Evolutionary conservation across 1,140 invertebrate species (phyloP).

Genomic region (Pararge aegeria): DNA sequence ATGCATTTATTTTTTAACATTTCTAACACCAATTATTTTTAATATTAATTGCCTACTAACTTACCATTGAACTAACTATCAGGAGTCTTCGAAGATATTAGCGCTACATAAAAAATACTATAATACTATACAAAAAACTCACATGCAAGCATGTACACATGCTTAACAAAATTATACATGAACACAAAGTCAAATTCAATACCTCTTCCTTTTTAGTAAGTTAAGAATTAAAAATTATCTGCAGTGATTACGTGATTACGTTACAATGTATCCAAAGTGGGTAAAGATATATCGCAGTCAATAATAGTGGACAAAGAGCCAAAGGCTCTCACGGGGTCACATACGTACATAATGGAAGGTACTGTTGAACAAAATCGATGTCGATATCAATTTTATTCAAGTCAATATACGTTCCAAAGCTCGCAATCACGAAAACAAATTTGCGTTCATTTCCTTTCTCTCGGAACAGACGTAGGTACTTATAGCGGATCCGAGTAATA

Average conservation of each 20-base stretch:
- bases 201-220: not conserved
- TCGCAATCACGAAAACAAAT: slow-evolving; percentile 77
- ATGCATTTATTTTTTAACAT: too few relatives aligned
- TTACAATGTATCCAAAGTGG: slow-evolving; percentile 15
- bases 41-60: too few relatives aligned
- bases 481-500: slow-evolving; percentile 57
- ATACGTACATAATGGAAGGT: slow-evolving; percentile 59
- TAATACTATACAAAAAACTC: too few relatives aligned
- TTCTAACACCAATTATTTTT: too few relatives aligned
- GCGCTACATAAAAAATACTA: too few relatives aligned
- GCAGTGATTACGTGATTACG: not conserved
- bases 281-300: not conserved
- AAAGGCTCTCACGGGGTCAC: slow-evolving; percentile 52
- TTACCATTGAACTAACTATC: too few relatives aligned
- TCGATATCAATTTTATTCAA: slow-evolving; percentile 64
- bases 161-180: too few relatives aligned
- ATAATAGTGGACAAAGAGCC: slow-evolving; percentile 16
- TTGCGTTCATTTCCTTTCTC: slow-evolving; percentile 74
- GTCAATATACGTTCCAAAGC: slow-evolving; percentile 64
- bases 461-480: slow-evolving; percentile 49
- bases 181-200: too few relatives aligned
- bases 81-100: too few relatives aligned
- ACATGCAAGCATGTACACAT: too few relatives aligned
- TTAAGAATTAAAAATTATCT: not conserved
- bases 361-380: slow-evolving; percentile 64